These are phyloP conservation scores for Pycnomerus fuliginosus DNA, from an alignment of 2,888 invertebrate species.

Conservation along the genomic window DNA sequence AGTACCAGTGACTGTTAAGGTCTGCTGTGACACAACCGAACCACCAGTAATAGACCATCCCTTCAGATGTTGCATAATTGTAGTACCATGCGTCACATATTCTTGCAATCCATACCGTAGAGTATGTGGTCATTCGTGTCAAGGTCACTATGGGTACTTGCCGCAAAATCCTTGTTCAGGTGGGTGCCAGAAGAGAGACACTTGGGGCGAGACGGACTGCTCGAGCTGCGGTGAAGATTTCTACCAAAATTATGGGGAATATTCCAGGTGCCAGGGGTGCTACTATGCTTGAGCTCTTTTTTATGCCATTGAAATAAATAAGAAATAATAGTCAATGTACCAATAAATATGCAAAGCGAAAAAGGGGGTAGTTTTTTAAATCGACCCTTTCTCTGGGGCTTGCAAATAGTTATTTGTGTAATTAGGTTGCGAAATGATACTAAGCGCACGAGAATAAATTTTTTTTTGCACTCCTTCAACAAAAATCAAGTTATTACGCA, in stretches of 20 bases:
- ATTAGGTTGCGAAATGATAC: too few relatives aligned
- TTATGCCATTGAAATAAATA: too few relatives aligned
- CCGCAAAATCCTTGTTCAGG: slow-evolving; percentile 11
- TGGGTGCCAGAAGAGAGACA: slow-evolving; percentile 21
- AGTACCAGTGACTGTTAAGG: slow-evolving; percentile 9
- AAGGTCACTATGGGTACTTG: slow-evolving; percentile 7
- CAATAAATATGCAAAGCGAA: too few relatives aligned
- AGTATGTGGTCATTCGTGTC: slow-evolving; percentile 6
- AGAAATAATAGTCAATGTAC: too few relatives aligned
- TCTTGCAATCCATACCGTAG: slow-evolving; percentile 10
- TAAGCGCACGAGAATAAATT: too few relatives aligned
- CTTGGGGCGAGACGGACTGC: slow-evolving; percentile 18
- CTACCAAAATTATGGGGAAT: slow-evolving; percentile 23
- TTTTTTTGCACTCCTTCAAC: too few relatives aligned
- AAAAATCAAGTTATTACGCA: too few relatives aligned
- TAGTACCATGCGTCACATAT: slow-evolving; percentile 10
- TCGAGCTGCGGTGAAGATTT: slow-evolving; percentile 24
- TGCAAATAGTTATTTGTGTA: too few relatives aligned
- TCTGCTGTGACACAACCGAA: slow-evolving; percentile 9
- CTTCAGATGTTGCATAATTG: slow-evolving; percentile 16
- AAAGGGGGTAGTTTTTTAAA: too few relatives aligned
- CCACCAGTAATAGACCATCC: not conserved
- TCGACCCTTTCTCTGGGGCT: too few relatives aligned
- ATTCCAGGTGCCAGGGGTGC: slow-evolving; percentile 28
- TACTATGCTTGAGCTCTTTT: too few relatives aligned